These are phyloP conservation scores for Rhabdophis nuchalis DNA, from an alignment of 2,797 vertebrate genomes.

Conservation along the genomic window DNA sequence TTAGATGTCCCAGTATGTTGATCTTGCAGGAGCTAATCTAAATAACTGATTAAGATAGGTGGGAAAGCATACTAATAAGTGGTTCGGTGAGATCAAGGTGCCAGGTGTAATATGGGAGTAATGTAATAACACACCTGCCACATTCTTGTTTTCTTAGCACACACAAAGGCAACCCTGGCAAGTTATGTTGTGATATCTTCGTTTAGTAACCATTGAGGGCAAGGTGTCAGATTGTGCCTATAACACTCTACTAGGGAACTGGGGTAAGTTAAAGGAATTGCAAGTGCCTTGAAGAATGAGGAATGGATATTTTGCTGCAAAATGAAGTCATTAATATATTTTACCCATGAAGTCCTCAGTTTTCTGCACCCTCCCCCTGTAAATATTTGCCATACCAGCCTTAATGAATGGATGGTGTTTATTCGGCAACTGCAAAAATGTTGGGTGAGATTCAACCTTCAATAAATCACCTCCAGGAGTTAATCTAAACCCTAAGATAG, in stretches of 20 bases:
- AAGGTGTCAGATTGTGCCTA: not conserved
- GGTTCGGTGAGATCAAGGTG: not conserved
- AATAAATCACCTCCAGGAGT: conserved; percentile 13
- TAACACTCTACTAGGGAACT: not conserved
- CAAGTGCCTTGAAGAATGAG: not conserved
- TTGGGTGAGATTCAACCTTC: conserved; percentile 39
- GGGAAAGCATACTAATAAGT: not conserved
- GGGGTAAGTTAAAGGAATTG: not conserved
- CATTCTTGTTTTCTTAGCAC: not conserved
- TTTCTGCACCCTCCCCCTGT: not conserved
- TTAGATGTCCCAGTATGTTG: not conserved
- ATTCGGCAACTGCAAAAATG: conserved; percentile 31
- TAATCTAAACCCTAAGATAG: conserved; percentile 13
- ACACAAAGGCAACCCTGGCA: not conserved
- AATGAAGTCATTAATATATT: not conserved
- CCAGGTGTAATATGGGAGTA: not conserved
- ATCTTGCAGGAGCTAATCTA: not conserved
- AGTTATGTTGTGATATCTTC: not conserved
- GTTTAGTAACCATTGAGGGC: not conserved
- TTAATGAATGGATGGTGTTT: conserved; percentile 13
- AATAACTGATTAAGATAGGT: not conserved
- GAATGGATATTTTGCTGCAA: not conserved
- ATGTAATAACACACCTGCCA: not conserved
- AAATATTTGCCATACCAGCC: not conserved
- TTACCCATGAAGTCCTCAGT: not conserved